phyloP scores from a whole-genome alignment of 2,113 vertebrate species.

The Nycticorax nycticorax region DNA sequence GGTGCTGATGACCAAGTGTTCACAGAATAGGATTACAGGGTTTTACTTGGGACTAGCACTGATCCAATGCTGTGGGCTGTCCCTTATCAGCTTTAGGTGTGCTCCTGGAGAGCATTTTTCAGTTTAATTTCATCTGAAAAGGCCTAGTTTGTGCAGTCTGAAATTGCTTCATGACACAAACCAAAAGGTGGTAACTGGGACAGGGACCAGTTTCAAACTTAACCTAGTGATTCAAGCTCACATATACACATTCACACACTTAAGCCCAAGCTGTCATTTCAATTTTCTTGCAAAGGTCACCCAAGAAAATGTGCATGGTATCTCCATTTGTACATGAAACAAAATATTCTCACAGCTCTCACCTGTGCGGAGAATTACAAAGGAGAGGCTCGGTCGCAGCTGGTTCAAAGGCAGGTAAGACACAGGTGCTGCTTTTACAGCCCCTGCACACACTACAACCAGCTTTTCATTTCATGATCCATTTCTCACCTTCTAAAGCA shows the following conservation, averaged over 20 bases:
- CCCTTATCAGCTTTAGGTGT: neutral
- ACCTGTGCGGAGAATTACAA: neutral
- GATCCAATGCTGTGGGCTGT: neutral
- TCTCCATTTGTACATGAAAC: neutral
- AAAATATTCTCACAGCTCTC: neutral
- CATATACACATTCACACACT: neutral
- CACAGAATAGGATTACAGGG: neutral
- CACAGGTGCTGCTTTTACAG: neutral
- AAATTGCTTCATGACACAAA: neutral
- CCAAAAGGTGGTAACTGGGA: neutral
- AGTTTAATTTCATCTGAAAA: neutral
- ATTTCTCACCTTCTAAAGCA: neutral
- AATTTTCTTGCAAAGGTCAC: neutral
- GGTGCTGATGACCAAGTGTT: neutral
- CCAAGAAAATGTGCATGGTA: fast-evolving
- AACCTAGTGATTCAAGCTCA: neutral
- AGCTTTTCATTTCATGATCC: neutral
- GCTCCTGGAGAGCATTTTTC: neutral
- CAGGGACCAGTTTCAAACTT: neutral
- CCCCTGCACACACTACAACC: neutral
- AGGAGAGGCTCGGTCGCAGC: neutral
- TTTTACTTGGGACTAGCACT: neutral
- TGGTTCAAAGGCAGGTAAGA: neutral
- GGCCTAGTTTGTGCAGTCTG: neutral
- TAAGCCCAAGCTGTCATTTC: neutral